Evolutionary conservation across 2,797 vertebrate genomes (phyloP), one percentile per base, ranked within the genome.

Genomic region (Eutrigla gurnardus): DNA sequence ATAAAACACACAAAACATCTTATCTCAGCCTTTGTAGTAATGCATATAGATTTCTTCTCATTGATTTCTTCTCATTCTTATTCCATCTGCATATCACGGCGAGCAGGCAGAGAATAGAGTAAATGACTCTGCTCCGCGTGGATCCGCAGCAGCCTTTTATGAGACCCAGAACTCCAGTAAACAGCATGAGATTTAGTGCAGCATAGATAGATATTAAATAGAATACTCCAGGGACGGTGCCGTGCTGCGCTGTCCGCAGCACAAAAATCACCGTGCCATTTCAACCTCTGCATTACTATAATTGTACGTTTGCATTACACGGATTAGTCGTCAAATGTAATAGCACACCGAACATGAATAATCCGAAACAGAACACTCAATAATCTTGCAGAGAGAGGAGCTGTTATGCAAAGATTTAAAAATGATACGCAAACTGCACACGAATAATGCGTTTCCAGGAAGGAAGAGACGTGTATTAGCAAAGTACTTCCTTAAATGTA

Each of bases 131-230:
- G 47, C 70, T 65, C 40, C 57, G 53, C 69, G 63, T 62, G 35
- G 55, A 71, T 17, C 52, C 43, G 64, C n/a, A 73, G 13, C 11
- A 4, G 53, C 42, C 4, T 69, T 86, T 81, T 54, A 84, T 70
- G 45, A 79, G 70, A 58, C 65, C 32, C 70, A 55, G 42, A 80
- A 25, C 49, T 66, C 68, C 40, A 50, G 42, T 78, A 61, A 84
- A 50, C 72, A 71, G 57, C 35, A 13, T 60, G 40, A 65, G n/a
- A 80, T 77, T 74, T 55, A 73, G 39, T 47, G 66, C 35, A 60
- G 59, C 73, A 42, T 25, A 25, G 25, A 25, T 25, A 25, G 1
- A 25, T 25, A 25, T 64, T 53, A 46, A 65, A 62, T 18, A 46
- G 39, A 73, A 75, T 47, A 60, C 70, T 69, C 46, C 59, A 58